A percentile compares a stretch with the other conserved stretches of the same genome.
These are phyloP conservation scores for Lethrus apterus DNA, from an alignment of 1,140 invertebrate genomes.

Conservation along the genomic window DNA sequence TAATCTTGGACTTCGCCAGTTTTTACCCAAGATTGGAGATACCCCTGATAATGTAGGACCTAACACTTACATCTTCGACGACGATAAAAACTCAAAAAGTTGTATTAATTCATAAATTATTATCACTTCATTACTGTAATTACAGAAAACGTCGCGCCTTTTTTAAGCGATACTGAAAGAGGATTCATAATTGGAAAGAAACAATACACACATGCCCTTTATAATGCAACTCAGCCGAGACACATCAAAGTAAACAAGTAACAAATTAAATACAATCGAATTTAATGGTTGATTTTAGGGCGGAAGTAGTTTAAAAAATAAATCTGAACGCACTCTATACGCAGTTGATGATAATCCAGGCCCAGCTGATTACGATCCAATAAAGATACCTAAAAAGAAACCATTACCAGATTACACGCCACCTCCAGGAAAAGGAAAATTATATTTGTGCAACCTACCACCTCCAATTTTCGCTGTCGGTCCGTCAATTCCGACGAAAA, in stretches of 20 bases:
- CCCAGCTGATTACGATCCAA: conserved; percentile 21
- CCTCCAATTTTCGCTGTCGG: conserved; percentile 16
- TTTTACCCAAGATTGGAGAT: conserved; percentile 3
- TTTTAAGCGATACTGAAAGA: conserved; percentile 17
- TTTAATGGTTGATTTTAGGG: conserved; percentile 13
- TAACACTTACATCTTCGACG: conserved; percentile 17
- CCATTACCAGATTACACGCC: conserved; percentile 5
- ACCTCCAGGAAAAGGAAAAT: conserved; percentile 16
- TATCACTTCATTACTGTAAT: conserved; percentile 1
- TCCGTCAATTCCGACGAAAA: conserved; percentile 29
- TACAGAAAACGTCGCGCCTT: conserved; percentile 11
- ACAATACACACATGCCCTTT: conserved; percentile 15
- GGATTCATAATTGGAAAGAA: neutral
- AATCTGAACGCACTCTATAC: conserved; percentile 17
- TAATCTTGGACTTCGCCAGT: conserved; percentile 11
- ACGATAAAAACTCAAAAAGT: conserved; percentile 5
- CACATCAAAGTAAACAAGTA: neutral
- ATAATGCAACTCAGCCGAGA: neutral
- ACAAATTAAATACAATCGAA: neutral
- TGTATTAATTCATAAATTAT: conserved; percentile 3
- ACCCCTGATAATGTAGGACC: conserved; percentile 18
- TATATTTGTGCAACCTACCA: conserved; percentile 28
- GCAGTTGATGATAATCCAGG: conserved; percentile 13
- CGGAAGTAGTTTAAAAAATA: conserved; percentile 23
- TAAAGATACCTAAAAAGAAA: conserved; percentile 15